Percentiles rank a stretch among this genome's conserved stretches.
phyloP scores from a whole-genome alignment of 2,113 vertebrate genomes.

The Megaceryle maxima region DNA sequence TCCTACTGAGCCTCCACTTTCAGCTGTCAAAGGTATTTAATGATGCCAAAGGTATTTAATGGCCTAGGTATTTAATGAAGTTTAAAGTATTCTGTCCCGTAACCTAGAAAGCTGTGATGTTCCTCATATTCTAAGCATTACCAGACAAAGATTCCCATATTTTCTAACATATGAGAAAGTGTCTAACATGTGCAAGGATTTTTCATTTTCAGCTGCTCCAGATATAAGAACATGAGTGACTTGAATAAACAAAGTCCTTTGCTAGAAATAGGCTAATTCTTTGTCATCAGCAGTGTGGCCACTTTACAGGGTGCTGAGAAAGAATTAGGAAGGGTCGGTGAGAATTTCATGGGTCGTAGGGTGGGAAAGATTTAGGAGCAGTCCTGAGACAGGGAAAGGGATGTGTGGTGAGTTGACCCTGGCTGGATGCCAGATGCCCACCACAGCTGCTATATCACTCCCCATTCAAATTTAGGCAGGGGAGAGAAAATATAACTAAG shows the following conservation, averaged over 20 bases:
- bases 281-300: not conserved
- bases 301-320: not conserved
- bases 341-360: not conserved
- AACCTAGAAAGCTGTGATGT: not conserved
- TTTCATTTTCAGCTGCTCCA: not conserved
- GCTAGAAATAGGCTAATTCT: not conserved
- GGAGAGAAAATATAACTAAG: not conserved
- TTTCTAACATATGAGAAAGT: not conserved
- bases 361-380: not conserved
- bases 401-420: too few relatives aligned
- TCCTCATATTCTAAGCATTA: not conserved
- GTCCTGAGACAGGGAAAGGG: not conserved
- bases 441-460: not conserved
- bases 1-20: not conserved
- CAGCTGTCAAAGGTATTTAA: not conserved
- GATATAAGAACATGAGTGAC: not conserved
- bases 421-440: rapidly evolving
- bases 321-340: not conserved
- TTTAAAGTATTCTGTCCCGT: not conserved
- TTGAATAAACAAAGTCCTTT: not conserved
- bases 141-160: not conserved
- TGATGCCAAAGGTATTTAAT: not conserved
- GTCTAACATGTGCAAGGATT: not conserved
- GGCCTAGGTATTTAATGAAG: not conserved
- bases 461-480: not conserved